Base-by-base conservation (phyloP, 1,140 invertebrate genomes). In the Drosophila pseudoobscura region DNA sequence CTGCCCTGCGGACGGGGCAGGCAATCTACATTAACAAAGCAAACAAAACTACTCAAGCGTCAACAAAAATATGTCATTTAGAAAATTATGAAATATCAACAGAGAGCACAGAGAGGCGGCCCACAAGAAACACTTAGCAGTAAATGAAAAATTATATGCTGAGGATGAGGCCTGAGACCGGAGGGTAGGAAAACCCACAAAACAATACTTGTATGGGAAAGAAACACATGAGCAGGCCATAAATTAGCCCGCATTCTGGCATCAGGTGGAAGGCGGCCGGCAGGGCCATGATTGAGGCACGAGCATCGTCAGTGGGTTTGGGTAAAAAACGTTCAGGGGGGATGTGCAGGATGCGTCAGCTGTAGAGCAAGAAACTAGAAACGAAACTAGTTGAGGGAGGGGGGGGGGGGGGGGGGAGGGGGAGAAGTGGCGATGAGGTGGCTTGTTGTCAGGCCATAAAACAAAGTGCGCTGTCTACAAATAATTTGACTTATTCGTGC, bases 401-500 rank as follows among this genome's bases (percentile, higher is more conserved):
- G 43, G 26, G 0, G 15, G 41, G 53, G 50, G 59, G 49, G 53
- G 6, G 9, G 2, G 9, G 11, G 9, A 6, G 22, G 2, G 7
- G 24, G 41, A 11, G 29, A 43, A 20, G 52, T 17, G 50, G 7
- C 7, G 9, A 43, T 75, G 52, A 59, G 73, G 71, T 75, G 73
- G 62, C 73, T 75, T 85, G 82, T 75, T 77, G 82, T 60, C 69
- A 80, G 68, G 82, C 79, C 61, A 87, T 85, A 85, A 85, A 85
- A 85, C 70, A 85, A 85, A 85, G 82, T 85, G 82, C 24, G 24
- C 82, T 85, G 82, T 87, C 82, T 85, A 85, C 82, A 85, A 87
- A 85, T 85, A 75, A 82, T 85, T 85, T 82, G 82, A 87, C 82
- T 85, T 85, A 85, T 85, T 85, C 82, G 82, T 85, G 82, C 82